Evolutionary conservation across 2,797 vertebrate genomes (phyloP).

Genomic region (Gymnopithys bicolor): DNA sequence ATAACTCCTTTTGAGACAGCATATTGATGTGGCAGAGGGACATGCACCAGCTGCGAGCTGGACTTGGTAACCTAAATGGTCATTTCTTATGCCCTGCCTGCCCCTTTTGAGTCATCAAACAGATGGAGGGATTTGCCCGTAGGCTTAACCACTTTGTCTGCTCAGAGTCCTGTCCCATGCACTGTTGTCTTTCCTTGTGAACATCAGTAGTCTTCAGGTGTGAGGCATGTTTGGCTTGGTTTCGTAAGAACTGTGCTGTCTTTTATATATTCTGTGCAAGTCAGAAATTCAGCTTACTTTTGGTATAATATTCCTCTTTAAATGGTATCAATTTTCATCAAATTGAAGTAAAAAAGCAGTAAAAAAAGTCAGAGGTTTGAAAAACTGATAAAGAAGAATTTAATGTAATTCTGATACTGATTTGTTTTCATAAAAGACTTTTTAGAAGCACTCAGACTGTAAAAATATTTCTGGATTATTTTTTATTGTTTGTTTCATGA

Average conservation of each 20-base stretch:
- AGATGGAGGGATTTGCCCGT: background rate
- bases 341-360: background rate
- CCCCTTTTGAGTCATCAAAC: background rate
- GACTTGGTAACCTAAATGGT: background rate
- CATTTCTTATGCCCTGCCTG: background rate
- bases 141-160: background rate
- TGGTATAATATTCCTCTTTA: background rate
- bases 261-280: background rate
- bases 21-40: accelerated
- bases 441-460: background rate
- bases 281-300: background rate
- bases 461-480: background rate
- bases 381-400: background rate
- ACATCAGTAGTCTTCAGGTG: background rate
- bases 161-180: background rate
- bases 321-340: background rate
- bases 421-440: conserved; percentile 41
- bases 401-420: background rate
- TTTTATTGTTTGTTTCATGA: conserved; percentile 23
- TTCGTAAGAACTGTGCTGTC: background rate
- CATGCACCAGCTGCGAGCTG: background rate
- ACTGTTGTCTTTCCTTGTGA: background rate
- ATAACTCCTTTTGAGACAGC: background rate
- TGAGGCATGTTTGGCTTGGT: background rate
- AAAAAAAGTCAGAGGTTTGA: background rate